These are phyloP conservation scores for Carapus acus DNA, from an alignment of 2,797 vertebrate genomes.

Conservation along the genomic window DNA sequence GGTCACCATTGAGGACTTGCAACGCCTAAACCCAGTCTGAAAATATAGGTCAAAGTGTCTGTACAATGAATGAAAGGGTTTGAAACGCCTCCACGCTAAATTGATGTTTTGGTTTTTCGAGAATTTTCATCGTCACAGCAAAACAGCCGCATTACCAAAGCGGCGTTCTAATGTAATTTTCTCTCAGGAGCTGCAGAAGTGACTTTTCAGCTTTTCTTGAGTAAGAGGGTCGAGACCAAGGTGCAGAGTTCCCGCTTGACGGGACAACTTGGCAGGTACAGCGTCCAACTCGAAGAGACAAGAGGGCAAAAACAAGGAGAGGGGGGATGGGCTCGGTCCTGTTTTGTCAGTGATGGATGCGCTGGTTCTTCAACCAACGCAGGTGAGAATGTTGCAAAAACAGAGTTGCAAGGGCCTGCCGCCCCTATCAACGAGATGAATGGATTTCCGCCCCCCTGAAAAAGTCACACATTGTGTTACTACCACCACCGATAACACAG, in stretches of 20 bases:
- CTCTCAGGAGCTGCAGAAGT: too few relatives aligned
- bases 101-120: too few relatives aligned
- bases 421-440: too few relatives aligned
- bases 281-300: conserved; percentile 16
- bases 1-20: conserved; percentile 27
- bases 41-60: conserved; percentile 54
- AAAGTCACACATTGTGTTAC: too few relatives aligned
- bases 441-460: too few relatives aligned
- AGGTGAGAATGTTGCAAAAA: conserved; percentile 24
- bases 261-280: conserved; percentile 34
- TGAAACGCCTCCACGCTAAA: conserved; percentile 1
- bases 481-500: too few relatives aligned
- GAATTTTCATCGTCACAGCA: too few relatives aligned
- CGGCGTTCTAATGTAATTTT: too few relatives aligned
- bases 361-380: conserved; percentile 23
- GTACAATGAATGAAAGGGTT: conserved; percentile 28
- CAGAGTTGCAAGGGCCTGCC: not conserved
- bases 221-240: conserved; percentile 13
- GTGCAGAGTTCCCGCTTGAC: conserved; percentile 19
- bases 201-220: conserved; percentile 14
- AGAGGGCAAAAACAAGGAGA: conserved; percentile 42
- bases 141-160: too few relatives aligned
- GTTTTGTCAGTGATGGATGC: too few relatives aligned
- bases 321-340: too few relatives aligned
- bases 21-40: conserved; percentile 11